Evolutionary conservation across 2,888 invertebrate genomes (phyloP), one percentile per base, ranked within the genome.

Genomic region (Aporophyla lueneburgensis): DNA sequence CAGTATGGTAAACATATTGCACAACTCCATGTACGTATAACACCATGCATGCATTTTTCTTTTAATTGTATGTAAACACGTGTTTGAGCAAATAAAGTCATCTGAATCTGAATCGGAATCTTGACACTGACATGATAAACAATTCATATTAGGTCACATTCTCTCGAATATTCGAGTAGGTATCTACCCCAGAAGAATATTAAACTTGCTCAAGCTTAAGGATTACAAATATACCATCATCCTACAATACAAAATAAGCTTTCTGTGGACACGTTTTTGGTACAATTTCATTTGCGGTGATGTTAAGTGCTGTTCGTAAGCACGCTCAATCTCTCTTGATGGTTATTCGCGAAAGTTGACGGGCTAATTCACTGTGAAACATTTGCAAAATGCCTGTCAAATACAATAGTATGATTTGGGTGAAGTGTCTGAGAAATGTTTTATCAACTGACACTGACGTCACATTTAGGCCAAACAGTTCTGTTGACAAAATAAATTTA

Each of bases 361-460:
- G 16, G 33, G 66, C 24, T 54, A 63, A 63, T 63, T 76, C 66
- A 77, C 53, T 49, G 76, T 76, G 24, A 54, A 54, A 74, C 46
- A 21, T 74, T 63, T 46, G 54, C 66, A 74, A 74, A 62, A 76
- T 63, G 46, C 53, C 43, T 74, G 51, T 3, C 16, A 19, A 51
- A 40, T 53, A 33, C 24, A 76, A 61, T 46, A 53, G 4, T 33
- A 6, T 33, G 19, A 46, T 46, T 74, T n/a, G 19, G n/a, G n/a
- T 76, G 19, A 75, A 43, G 19, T 43, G 0, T 49, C 67, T 33
- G 27, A 0, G 19, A 67, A 51, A 24, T 19, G 7, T 71, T 24
- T 49, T 70, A 14, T 70, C 67, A 56, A 71, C 49, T 40, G n/a
- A 49, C 49, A 71, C 49, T 40, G n/a, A 49, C 49, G 46, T 66